Conservation (phyloP, 53 echinoderm and acorn worm species). For the Actinopyga echinites region DNA sequence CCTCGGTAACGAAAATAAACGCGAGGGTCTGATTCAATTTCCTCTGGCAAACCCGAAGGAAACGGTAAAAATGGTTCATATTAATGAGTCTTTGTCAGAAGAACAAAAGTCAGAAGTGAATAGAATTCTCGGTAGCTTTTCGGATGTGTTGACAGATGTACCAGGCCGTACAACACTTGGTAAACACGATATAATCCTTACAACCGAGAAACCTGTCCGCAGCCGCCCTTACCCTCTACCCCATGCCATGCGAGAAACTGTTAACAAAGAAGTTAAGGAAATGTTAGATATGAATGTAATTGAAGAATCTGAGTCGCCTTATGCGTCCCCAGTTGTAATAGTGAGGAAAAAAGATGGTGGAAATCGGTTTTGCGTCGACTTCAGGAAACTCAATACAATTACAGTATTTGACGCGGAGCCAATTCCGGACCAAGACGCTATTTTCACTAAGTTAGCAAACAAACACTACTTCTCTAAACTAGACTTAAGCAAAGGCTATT, state of each 20-base stretch:
- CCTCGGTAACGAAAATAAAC: not conserved
- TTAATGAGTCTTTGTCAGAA: not conserved
- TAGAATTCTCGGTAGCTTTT: conserved; percentile 13
- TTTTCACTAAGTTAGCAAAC: conserved; percentile 32
- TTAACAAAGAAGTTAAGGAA: conserved; percentile 15
- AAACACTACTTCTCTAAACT: conserved; percentile 27
- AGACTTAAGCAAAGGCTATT: conserved; percentile 34
- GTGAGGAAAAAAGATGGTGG: conserved; percentile 18
- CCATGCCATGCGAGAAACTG: conserved; percentile 23
- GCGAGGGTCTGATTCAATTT: not conserved
- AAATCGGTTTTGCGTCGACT: conserved; percentile 34
- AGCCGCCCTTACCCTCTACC: conserved; percentile 34
- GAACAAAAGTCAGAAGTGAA: conserved; percentile 2
- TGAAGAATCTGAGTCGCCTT: conserved; percentile 21
- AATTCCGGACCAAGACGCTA: conserved; percentile 27
- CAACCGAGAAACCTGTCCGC: conserved; percentile 22
- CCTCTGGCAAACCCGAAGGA: not conserved
- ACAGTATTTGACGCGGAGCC: conserved; percentile 38
- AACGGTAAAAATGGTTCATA: not conserved
- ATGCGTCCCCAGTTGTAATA: conserved; percentile 27
- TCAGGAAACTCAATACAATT: conserved; percentile 5
- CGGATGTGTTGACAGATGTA: conserved; percentile 34
- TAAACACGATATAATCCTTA: conserved; percentile 21
- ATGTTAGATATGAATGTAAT: conserved; percentile 22
- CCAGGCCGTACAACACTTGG: conserved; percentile 17